Base-by-base conservation (phyloP, 1,140 invertebrate genomes). In the Venturia canescens region DNA sequence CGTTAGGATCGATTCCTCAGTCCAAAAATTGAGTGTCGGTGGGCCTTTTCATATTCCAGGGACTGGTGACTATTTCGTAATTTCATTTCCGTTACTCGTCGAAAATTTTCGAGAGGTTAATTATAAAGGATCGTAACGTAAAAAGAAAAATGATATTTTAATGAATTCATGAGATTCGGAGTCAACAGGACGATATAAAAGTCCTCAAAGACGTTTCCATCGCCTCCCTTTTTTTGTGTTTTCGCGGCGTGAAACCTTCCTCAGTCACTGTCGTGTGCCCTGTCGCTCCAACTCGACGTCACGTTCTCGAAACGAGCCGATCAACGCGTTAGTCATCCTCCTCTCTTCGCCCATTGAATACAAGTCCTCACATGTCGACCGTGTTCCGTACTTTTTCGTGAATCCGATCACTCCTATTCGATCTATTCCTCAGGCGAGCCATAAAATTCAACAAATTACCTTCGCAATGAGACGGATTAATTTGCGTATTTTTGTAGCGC, bases 261-360 rank as follows among this genome's bases (percentile, higher is more conserved):
- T 38, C 34, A 29, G 18, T 78, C 44, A 60, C 53, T 53, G 29
- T 53, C 71, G 44, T 75, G 44, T 27, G 16, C 23, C 31, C 21
- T 26, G 23, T 13, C 23, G n/a, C 60, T 63, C 23, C 3, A 63
- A 26, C 88, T 87, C 89, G 89, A 90, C 89, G 89, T 91, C 90
- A 90, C 78, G 38, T 86, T 85, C 85, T 86, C 83, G 81, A 63
- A 86, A 84, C 85, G 83, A 89, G 86, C 86, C 86, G 88, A 88
- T 86, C 86, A 88, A 88, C 86, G 83, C 76, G 84, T 91, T 91
- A 91, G 90, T 91, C 90, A 91, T 87, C 83, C 38, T 38, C 60
- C 16, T 57, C 50, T 34, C 29, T 27, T 50, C 50, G 26, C 72
- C 23, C 26, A 75, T 7, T 23, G 29, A 53, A 53, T 2, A 53